Conservation (phyloP, 2,113 vertebrate genomes). For the Aix galericulata region DNA sequence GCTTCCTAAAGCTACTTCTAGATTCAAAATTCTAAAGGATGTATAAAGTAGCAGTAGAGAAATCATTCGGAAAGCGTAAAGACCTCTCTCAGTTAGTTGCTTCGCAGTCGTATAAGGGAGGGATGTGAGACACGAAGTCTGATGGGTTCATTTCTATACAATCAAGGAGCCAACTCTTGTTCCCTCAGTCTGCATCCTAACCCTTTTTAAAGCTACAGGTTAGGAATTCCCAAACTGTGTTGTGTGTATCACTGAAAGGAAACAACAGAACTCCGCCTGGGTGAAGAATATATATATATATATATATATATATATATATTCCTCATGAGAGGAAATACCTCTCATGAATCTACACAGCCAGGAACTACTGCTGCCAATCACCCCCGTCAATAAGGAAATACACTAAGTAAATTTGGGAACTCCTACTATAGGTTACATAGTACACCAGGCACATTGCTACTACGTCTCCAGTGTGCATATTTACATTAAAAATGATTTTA, state of each 20-base stretch:
- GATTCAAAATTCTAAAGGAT: not conserved
- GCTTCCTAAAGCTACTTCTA: conserved; percentile 11
- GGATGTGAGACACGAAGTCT: not conserved
- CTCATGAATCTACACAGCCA: not conserved
- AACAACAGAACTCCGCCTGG: not conserved
- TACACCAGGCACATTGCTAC: not conserved
- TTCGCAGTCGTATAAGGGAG: not conserved
- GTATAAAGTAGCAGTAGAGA: not conserved
- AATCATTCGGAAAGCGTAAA: not conserved
- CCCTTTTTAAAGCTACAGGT: not conserved
- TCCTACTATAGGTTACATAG: not conserved
- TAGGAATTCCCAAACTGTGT: not conserved
- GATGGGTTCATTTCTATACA: not conserved
- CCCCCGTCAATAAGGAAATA: not conserved
- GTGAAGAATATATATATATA: no score
- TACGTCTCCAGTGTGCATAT: not conserved
- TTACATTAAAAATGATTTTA: not conserved
- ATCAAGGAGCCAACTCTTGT: not conserved
- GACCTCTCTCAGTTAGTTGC: not conserved
- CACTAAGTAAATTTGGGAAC: not conserved
- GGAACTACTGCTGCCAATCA: not conserved
- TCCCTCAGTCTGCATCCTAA: not conserved
- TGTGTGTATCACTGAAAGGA: not conserved
- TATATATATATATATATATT: no score
- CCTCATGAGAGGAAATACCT: not conserved